Evolutionary conservation across 2,797 vertebrate genomes (phyloP), one percentile per base, ranked within the genome.

Genomic region (Enoplosus armatus): DNA sequence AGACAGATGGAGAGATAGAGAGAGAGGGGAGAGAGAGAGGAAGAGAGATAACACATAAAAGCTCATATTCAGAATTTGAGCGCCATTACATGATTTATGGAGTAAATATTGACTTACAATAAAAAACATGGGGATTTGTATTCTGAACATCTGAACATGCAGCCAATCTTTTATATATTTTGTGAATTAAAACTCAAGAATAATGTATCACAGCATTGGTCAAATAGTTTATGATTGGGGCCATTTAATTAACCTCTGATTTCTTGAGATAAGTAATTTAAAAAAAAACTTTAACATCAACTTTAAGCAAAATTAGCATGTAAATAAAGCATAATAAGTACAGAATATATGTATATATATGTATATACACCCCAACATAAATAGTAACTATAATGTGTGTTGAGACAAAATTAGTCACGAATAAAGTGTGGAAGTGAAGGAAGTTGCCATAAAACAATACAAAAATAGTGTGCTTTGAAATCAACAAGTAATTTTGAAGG

Each of bases 1-100:
- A 84, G 70, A 79, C 45, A 66, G 77, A 83, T 45, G 64, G 74
- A 58, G 72, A 63, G 59, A 54, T 71, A 62, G 31, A 78, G 45
- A 63, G 43, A 62, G 64, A 58, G 14, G 48, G 59, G 54, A 29
- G 35, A 69, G 10, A 47, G 27, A 64, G 50, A 14, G 6, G 39
- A 18, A 14, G 39, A 37, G 16, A 24, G 45, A 47, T 33, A 33
- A 75, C 64, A 75, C 64, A 63, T 71, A 20, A 70, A 79, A 79
- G 62, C 69, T 68, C 29, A 39, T 72, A 72, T 77, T 85, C 50
- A 67, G 64, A 75, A 63, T 75, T 55, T 63, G 12, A 76, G 20
- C 29, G 24, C 58, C 26, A 75, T 67, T 56, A 53, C 11, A 43
- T 70, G 24, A 73, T 80, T 72, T 80, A 41, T 79, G 45, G 47